phyloP scores from a whole-genome alignment of 2,113 vertebrate genomes.

The Nestor notabilis region DNA sequence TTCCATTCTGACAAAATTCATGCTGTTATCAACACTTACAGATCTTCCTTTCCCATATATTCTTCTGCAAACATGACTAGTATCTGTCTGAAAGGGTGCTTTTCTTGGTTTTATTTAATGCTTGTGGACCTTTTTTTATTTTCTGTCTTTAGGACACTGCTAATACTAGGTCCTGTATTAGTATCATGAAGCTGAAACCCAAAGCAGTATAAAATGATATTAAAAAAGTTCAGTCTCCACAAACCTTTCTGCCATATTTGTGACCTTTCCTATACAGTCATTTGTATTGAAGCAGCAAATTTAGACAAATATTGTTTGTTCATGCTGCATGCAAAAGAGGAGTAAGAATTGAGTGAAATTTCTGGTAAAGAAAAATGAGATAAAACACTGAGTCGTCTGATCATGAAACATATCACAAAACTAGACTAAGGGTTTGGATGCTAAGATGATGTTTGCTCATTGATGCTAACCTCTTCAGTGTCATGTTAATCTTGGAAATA shows the following conservation, averaged over 20 bases:
- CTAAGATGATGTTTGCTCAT: neutral
- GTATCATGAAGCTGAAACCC: neutral
- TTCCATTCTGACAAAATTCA: neutral
- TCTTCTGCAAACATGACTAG: neutral
- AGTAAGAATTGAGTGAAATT: neutral
- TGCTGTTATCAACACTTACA: neutral
- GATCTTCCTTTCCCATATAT: neutral
- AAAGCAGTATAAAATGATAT: neutral
- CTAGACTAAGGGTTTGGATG: neutral
- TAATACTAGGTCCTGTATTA: neutral
- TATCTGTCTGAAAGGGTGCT: neutral
- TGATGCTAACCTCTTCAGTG: fast-evolving
- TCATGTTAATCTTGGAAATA: neutral
- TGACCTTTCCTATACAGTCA: neutral
- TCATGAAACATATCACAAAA: neutral
- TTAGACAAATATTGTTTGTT: neutral
- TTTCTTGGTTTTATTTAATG: neutral
- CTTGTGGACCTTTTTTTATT: neutral
- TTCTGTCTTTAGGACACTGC: neutral
- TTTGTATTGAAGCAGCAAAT: neutral
- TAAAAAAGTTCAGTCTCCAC: neutral
- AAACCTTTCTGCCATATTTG: neutral
- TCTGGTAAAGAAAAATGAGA: neutral
- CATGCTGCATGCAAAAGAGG: neutral
- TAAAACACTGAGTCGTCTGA: neutral